These are phyloP conservation scores for Perodicticus potto DNA, from an alignment of 2,797 vertebrate species.

Conservation along the genomic window DNA sequence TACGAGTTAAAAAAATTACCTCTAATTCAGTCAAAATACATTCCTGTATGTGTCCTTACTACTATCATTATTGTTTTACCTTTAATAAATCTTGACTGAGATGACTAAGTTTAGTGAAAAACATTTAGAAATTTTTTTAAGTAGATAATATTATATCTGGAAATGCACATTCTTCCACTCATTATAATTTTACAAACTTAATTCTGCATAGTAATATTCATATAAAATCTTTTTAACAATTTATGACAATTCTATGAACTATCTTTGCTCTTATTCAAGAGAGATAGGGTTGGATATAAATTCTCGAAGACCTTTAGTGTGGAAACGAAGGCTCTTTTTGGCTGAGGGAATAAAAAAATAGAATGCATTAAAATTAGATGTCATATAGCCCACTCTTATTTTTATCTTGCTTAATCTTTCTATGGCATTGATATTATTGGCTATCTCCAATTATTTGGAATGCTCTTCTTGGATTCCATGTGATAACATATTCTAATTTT, in stretches of 20 bases:
- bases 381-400: neutral
- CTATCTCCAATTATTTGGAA: neutral
- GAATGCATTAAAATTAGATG: neutral
- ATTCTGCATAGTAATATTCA: neutral
- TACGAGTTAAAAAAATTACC: neutral
- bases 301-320: neutral
- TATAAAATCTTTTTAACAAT: neutral
- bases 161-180: neutral
- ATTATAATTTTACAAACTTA: neutral
- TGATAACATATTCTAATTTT: neutral
- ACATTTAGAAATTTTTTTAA: neutral
- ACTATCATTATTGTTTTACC: neutral
- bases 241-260: neutral
- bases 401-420: neutral
- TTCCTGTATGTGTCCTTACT: neutral
- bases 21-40: neutral
- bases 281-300: neutral
- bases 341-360: neutral
- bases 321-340: neutral
- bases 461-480: neutral
- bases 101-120: neutral
- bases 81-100: neutral
- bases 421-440: neutral
- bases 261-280: neutral
- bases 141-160: neutral